A percentile compares a stretch with the other conserved stretches of the same genome.
Conservation (phyloP, 2,888 invertebrate genomes). For the Cryptocephalus moraei region DNA sequence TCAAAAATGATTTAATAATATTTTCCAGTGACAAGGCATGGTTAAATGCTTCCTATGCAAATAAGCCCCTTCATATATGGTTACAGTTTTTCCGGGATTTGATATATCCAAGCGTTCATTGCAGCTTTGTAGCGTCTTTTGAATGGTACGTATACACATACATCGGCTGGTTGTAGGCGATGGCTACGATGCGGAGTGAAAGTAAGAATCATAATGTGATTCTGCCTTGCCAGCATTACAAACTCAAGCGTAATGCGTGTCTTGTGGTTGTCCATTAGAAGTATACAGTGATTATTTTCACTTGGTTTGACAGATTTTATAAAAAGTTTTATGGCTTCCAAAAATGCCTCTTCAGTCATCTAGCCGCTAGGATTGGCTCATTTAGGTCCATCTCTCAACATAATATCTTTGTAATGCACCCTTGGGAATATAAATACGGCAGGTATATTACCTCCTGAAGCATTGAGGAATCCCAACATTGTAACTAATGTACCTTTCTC, state of each 20-base stretch:
- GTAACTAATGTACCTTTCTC: no score
- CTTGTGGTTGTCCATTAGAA: not conserved
- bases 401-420: constrained; percentile 1
- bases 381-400: not conserved
- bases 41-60: constrained; percentile 4
- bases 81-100: constrained; percentile 16
- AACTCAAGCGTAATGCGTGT: not conserved
- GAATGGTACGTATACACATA: not conserved
- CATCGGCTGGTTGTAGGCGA: not conserved
- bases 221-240: not conserved
- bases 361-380: not conserved
- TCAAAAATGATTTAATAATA: constrained; percentile 9
- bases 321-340: constrained; percentile 1
- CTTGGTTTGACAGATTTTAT: not conserved
- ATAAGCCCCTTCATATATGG: constrained; percentile 11
- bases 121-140: constrained; percentile 7
- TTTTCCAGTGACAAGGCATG: constrained; percentile 14
- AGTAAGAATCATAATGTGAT: not conserved
- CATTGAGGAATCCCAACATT: no score
- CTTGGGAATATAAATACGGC: constrained; percentile 1
- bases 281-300: not conserved
- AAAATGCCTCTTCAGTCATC: not conserved
- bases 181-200: constrained; percentile 1
- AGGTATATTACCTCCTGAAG: constrained; percentile 1
- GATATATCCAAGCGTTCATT: constrained; percentile 15